Base-by-base conservation (phyloP, 1,140 invertebrate species). In the Mya arenaria region DNA sequence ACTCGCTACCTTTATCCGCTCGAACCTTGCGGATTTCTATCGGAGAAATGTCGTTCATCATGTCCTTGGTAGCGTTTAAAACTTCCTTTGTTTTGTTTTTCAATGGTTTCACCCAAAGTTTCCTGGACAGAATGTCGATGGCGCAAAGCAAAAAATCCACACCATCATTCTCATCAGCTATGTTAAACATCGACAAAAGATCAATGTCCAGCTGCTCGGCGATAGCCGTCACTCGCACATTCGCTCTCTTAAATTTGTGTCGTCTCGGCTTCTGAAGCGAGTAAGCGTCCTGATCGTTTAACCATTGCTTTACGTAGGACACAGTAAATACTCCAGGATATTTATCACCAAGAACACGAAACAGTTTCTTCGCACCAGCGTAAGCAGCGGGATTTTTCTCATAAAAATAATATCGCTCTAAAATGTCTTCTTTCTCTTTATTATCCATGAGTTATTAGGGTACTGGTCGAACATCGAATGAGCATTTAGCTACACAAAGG, bases 61-160 rank as follows among this genome's bases (percentile, higher is more conserved):
- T 73, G 36, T 73, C 62, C 55, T 82, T 82, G n/a, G 82, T 65
- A 56, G 73, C 79, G 8, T 63, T 37, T 52, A 82, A 41, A 37
- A 82, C 74, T 37, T 52, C 48, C 73, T 78, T 78, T 48, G 65
- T 78, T 72, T 85, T 85, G 41, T 82, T 68, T 66, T 58, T 72
- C 19, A 85, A 34, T 32, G 79, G 79, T 82, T 78, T 37, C 15
- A 85, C 68, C 79, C 79, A 82, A 15, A 85, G 68, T 71, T 77
- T 71, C 39, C 48, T 55, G 25, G 66, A 74, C 36, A 84, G 75
- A 58, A 85, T 65, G 41, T 85, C 84, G 8, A 85, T 82, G 36
- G 63, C 84, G 10, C 74, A 56, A 2, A 85, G 52, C 2, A 85
- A 36, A 44, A 39, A 82, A 44, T n/a, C n/a, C n/a, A n/a, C n/a